These are phyloP conservation scores for Pristionchus exspectatus DNA, from an alignment of 2,888 invertebrate genomes.

Conservation along the genomic window DNA sequence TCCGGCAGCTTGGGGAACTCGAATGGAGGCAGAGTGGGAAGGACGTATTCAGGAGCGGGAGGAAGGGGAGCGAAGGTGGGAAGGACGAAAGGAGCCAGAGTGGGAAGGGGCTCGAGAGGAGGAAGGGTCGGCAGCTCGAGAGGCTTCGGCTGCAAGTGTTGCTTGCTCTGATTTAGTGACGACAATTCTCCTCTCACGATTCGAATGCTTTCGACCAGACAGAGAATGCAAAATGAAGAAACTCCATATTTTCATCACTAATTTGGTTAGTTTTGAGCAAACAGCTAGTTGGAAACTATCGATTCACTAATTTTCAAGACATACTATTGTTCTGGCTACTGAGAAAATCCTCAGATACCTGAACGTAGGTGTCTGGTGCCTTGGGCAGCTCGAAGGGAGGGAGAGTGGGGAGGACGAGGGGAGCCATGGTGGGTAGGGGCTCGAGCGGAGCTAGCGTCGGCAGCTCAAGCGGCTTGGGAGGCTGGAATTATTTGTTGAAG, in stretches of 20 bases:
- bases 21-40: conserved; percentile 42
- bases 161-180: neutral
- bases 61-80: conserved; percentile 47
- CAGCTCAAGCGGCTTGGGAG: conserved; percentile 33
- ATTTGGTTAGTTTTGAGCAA: too few relatives aligned
- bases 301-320: too few relatives aligned
- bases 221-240: too few relatives aligned
- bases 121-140: conserved; percentile 39
- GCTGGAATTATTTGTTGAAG: neutral
- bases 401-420: conserved; percentile 26
- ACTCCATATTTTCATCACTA: too few relatives aligned
- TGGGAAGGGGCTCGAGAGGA: conserved; percentile 20
- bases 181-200: neutral
- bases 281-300: too few relatives aligned
- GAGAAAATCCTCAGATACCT: neutral
- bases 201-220: neutral
- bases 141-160: neutral
- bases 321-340: too few relatives aligned
- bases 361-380: conserved; percentile 35
- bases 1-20: conserved; percentile 38
- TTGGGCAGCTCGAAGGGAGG: conserved; percentile 27
- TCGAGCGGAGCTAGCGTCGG: conserved; percentile 19
- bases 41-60: conserved; percentile 14
- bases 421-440: conserved; percentile 31
- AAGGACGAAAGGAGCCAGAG: neutral